Conservation (phyloP, 1,140 invertebrate species). For the Cardiocondyla obscurior region DNA sequence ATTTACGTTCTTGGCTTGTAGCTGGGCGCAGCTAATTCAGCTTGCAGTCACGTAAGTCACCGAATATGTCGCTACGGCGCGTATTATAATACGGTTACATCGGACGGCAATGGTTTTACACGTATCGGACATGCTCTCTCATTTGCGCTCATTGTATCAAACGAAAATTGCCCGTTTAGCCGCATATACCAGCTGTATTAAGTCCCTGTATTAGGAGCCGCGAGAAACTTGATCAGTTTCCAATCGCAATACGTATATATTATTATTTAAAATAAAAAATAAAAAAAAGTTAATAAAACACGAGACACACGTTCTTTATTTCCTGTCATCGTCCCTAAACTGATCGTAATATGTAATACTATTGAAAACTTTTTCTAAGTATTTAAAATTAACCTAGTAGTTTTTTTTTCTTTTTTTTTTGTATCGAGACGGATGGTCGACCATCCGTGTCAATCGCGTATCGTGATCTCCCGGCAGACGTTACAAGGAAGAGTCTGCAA, state of each 20-base stretch:
- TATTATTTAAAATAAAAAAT: no score
- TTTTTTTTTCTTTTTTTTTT: no score
- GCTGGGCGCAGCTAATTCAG: slow-evolving; percentile 34
- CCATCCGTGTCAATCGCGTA: slow-evolving; percentile 25
- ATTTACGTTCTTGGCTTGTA: slow-evolving; percentile 8
- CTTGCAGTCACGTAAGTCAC: slow-evolving; percentile 35
- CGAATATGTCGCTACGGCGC: slow-evolving; percentile 36
- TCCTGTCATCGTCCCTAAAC: no score
- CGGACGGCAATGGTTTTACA: slow-evolving; percentile 17
- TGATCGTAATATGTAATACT: not conserved
- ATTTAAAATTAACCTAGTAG: no score
- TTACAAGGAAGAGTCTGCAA: slow-evolving; percentile 62
- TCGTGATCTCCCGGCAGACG: slow-evolving; percentile 3
- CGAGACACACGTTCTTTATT: no score
- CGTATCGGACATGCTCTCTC: slow-evolving; percentile 29
- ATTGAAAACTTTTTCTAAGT: not conserved
- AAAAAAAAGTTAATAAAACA: no score
- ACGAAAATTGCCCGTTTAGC: slow-evolving; percentile 28
- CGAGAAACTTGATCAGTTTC: not conserved
- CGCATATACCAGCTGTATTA: not conserved
- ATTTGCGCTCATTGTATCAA: slow-evolving; percentile 37
- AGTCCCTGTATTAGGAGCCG: slow-evolving; percentile 24
- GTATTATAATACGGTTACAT: slow-evolving; percentile 23
- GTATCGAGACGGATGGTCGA: not conserved
- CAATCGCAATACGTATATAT: not conserved